Evolutionary conservation across 2,113 vertebrate species (phyloP).

Genomic region (Heterotilapia buettikoferi): DNA sequence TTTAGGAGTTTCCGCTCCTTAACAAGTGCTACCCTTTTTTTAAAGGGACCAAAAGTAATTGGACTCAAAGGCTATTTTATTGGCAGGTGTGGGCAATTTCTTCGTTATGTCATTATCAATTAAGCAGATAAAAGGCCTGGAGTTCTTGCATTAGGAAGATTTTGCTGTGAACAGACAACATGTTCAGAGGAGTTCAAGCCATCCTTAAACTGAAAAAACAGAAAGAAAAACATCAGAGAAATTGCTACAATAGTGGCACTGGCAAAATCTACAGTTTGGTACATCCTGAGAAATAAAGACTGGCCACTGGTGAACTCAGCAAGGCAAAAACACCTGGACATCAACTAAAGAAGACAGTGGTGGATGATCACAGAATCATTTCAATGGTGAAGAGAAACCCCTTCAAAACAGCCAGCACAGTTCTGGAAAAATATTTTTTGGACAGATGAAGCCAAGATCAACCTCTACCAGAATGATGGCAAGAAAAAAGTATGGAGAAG

Average conservation of each 20-base stretch:
- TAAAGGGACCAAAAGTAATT: not conserved
- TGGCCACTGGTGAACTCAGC: not conserved
- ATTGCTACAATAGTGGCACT: not conserved
- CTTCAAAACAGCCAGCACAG: not conserved
- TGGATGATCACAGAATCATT: not conserved
- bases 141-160: not conserved
- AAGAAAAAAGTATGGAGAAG: not conserved
- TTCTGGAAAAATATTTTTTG: not conserved
- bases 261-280: not conserved
- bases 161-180: not conserved
- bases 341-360: not conserved
- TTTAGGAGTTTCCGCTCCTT: not conserved
- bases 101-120: rapidly evolving
- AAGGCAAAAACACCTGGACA: not conserved
- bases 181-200: not conserved
- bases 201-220: not conserved
- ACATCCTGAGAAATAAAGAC: not conserved
- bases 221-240: not conserved
- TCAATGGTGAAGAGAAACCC: not conserved
- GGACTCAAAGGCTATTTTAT: not conserved
- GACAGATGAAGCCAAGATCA: not conserved
- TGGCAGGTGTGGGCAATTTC: not conserved
- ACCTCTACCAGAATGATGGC: not conserved
- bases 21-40: not conserved
- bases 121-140: not conserved